A percentile compares a stretch with the other conserved stretches of the same genome.
Evolutionary conservation across 2,797 vertebrate species (phyloP).

Genomic region (Clamator glandarius): DNA sequence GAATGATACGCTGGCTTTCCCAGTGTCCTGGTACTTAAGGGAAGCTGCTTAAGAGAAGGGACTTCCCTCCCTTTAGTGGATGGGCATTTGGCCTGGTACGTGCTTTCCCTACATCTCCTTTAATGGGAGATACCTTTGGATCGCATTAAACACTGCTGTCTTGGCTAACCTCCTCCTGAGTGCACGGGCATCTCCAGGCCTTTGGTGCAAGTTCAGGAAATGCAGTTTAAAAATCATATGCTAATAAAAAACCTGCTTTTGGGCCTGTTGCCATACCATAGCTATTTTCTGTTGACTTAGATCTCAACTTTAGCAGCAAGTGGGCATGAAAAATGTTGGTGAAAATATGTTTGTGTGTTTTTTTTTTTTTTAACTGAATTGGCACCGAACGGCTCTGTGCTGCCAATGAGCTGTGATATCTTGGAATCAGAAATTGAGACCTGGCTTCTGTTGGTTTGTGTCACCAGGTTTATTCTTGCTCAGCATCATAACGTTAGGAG

Average conservation of each 20-base stretch:
- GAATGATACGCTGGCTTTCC: neutral
- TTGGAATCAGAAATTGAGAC: slow-evolving; percentile 49
- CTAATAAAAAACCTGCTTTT: neutral
- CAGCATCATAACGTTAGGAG: neutral
- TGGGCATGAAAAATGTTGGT: slow-evolving; percentile 36
- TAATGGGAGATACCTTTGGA: slow-evolving; percentile 48
- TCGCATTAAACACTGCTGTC: slow-evolving; percentile 45
- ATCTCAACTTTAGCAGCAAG: slow-evolving; percentile 43
- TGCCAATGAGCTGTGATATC: slow-evolving; percentile 51
- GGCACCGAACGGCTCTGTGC: slow-evolving; percentile 9
- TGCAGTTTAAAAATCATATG: neutral
- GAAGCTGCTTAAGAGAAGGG: neutral
- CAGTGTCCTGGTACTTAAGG: neutral
- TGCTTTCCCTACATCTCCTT: neutral
- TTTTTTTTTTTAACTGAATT: slow-evolving; percentile 14
- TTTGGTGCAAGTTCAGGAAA: neutral
- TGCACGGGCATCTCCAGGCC: neutral
- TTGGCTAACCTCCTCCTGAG: slow-evolving; percentile 13
- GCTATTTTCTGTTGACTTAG: slow-evolving; percentile 54
- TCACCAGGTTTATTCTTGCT: slow-evolving; percentile 4
- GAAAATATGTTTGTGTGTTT: slow-evolving; percentile 5
- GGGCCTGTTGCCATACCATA: slow-evolving; percentile 2
- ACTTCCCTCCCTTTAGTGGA: neutral
- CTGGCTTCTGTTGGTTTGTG: slow-evolving; percentile 36
- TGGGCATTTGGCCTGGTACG: neutral